Base-by-base conservation (phyloP, 2,797 vertebrate species). In the Helicolenus hilgendorfi region DNA sequence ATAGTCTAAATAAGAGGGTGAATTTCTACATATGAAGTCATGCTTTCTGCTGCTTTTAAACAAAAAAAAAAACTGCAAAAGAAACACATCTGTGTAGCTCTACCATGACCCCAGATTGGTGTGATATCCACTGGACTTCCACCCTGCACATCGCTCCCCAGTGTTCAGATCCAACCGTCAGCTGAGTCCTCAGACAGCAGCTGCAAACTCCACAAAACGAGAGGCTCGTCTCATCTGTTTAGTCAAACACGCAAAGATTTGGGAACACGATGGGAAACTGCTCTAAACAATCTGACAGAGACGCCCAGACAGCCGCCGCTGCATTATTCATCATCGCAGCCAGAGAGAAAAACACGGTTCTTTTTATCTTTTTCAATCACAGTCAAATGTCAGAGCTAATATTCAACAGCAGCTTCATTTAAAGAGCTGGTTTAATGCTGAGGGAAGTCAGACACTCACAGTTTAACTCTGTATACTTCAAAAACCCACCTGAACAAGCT, bases 241-340 rank as follows among this genome's bases (percentile, higher is more conserved):
- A 83, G 49, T 68, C 71, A 64, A 84, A 85, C 31, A 18, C n/a
- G 20, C 31, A 72, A 27, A 76, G 75, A 76, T 80, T 22, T 69
- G 45, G 71, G 72, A 77, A 77, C 73, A 71, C 9, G 5, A 55
- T 71, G 29, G 58, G 45, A 68, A 77, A 71, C 15, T 29, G 62
- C 70, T 71, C 58, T 4, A 58, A 88, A 83, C 69, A 84, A 62
- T 72, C 62, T 49, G 41, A 82, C 75, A 78, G 77, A 49, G 60
- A 78, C 4, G 13, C 18, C 55, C 64, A 85, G 82, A 89, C 80
- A 49, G 71, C 18, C 27, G 0, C 26, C 0, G 22, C 55, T 92
- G 84, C 83, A 92, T 91, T 82, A 89, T 89, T 88, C 49, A 94
- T 88, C 49, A 92, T 85, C 53, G 35, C 26, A 36, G 75, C 45